Base-by-base conservation (phyloP, 1,140 invertebrate species). In the Diuraphis noxia region DNA sequence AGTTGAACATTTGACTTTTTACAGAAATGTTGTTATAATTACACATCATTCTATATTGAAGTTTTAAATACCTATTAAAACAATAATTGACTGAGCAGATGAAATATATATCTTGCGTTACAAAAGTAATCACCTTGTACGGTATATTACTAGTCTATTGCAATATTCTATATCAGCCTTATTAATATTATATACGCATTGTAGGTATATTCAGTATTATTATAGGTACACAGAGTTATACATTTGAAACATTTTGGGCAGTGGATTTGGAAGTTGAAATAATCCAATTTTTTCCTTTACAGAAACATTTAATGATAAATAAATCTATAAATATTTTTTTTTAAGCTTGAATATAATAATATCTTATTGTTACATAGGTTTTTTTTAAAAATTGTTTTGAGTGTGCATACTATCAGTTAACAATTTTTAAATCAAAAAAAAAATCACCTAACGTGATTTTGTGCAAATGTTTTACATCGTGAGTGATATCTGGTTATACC, bases 281-380 rank as follows among this genome's bases (percentile, higher is more conserved):
- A 86, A 86, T 86, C 46, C 49, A 86, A 86, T n/a, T 86, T 86
- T 86, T 36, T 86, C n/a, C 4, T 34, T 86, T 49, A 25, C 21
- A 49, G n/a, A 86, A 86, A 86, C 43, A 49, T 49, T 49, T 86
- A 36, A 49, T 43, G 34, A 21, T n/a, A 25, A 10, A 34, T 1
- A 46, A 46, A 46, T 85, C 5, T 85, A 84, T 13, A 13, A 17
- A n/a, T 34, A 82, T 40, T 82, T 23, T 49, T n/a, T 49, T 86
- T 19, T 49, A 23, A 86, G 49, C n/a, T 86, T 86, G 49, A 30
- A 30, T 82, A 85, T 46, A 84, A 81, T 79, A 84, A n/a, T 41
- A 36, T 81, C 6, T 6, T 17, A n/a, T 85, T 43, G n/a, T 34
- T 85, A 8, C 2, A n/a, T n/a, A 4, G 21, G 41, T 10, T 30